phyloP scores from a whole-genome alignment of 2,797 vertebrate genomes.

The Rhabdomys pumilio region DNA sequence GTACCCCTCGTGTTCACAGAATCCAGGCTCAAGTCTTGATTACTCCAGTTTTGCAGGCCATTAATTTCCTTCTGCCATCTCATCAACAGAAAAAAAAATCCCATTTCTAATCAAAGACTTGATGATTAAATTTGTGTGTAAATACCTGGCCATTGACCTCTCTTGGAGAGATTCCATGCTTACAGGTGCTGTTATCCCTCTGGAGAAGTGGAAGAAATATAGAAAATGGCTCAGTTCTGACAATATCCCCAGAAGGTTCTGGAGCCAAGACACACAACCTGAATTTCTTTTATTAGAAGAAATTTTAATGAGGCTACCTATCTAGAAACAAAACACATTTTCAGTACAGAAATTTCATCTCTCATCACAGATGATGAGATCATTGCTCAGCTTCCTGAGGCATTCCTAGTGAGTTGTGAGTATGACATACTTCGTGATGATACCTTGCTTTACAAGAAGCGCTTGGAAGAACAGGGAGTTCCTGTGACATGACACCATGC shows the following conservation, averaged over 20 bases:
- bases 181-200: not conserved
- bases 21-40: not conserved
- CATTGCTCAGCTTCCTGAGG: constrained; percentile 84
- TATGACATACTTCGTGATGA: constrained; percentile 91
- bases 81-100: not conserved
- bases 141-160: not conserved
- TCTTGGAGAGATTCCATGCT: not conserved
- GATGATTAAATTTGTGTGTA: fast-evolving
- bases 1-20: not conserved
- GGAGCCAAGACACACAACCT: constrained; percentile 30
- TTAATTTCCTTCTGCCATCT: not conserved
- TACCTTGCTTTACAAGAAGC: constrained; percentile 89
- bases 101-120: not conserved
- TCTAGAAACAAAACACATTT: constrained; percentile 82
- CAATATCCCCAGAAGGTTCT: constrained; percentile 78
- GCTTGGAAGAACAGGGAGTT: constrained; percentile 89
- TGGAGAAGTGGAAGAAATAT: constrained; percentile 77
- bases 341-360: constrained; percentile 86
- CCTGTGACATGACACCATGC: constrained; percentile 91
- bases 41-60: fast-evolving
- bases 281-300: constrained; percentile 12
- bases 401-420: constrained; percentile 91
- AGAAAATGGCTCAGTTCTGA: constrained; percentile 61
- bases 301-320: constrained; percentile 87
- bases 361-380: constrained; percentile 87